These are phyloP conservation scores for Drosophila birchii DNA, from an alignment of 2,888 invertebrate species.

Conservation along the genomic window DNA sequence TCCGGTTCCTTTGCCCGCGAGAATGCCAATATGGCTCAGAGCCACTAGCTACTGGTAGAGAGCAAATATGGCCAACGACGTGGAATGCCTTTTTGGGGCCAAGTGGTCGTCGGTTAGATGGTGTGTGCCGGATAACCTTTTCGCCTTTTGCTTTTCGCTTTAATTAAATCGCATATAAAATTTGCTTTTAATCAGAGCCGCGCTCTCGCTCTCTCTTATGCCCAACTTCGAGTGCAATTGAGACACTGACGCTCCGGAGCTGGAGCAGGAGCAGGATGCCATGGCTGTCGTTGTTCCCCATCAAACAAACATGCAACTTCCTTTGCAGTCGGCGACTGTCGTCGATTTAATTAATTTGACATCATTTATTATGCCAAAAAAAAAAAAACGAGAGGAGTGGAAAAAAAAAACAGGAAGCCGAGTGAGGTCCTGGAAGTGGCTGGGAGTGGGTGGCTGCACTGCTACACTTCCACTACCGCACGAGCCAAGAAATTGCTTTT, in stretches of 20 bases:
- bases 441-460: constrained; percentile 16
- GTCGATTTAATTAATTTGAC: constrained; percentile 77
- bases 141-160: constrained; percentile 31
- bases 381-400: constrained; percentile 12
- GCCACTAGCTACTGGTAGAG: background rate
- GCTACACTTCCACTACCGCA: constrained; percentile 13
- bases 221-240: constrained; percentile 47
- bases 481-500: constrained; percentile 69
- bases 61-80: constrained; percentile 7
- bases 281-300: constrained; percentile 6
- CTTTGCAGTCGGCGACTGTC: constrained; percentile 44
- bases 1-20: background rate
- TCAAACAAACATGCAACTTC: constrained; percentile 40
- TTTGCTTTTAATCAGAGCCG: constrained; percentile 27
- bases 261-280: constrained; percentile 6
- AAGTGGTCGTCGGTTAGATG: constrained; percentile 16
- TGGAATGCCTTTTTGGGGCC: constrained; percentile 39
- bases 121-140: constrained; percentile 38
- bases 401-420: constrained; percentile 14
- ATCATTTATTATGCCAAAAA: constrained; percentile 76
- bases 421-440: constrained; percentile 39
- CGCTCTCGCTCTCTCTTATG: constrained; percentile 11
- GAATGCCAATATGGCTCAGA: constrained; percentile 2
- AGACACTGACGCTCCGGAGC: constrained; percentile 26
- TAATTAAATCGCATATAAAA: constrained; percentile 42